Conservation (phyloP, 1,140 invertebrate species). For the Mycetomoellerius zeteki region DNA sequence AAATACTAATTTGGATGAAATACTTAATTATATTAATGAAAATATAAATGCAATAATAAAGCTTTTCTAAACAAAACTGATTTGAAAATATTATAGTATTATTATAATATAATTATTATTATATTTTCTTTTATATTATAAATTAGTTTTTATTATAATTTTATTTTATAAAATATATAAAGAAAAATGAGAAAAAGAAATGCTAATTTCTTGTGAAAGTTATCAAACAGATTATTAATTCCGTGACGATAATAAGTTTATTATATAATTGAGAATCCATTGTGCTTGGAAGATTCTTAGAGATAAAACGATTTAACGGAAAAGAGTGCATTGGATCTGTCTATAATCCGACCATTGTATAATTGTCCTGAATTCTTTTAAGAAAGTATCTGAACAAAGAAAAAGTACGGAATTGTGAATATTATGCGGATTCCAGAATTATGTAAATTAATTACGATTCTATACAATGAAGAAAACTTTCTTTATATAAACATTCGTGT, state of each 20-base stretch:
- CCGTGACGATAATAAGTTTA: conserved; percentile 16
- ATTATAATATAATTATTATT: no score
- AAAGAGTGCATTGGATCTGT: background rate
- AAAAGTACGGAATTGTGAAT: conserved; percentile 8
- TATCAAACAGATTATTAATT: conserved; percentile 27
- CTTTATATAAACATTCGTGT: conserved; percentile 53
- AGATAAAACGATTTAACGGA: conserved; percentile 18
- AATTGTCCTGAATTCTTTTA: conserved; percentile 54
- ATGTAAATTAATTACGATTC: conserved; percentile 73
- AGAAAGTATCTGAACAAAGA: background rate
- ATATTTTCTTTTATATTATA: background rate
- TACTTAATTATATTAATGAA: no score
- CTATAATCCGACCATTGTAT: conserved; percentile 53
- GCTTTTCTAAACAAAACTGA: background rate
- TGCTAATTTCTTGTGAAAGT: background rate
- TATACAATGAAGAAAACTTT: conserved; percentile 54
- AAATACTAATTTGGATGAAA: background rate
- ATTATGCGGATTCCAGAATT: conserved; percentile 63
- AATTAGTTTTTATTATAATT: background rate
- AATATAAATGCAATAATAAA: background rate
- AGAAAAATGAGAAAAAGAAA: background rate
- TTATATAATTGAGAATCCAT: conserved; percentile 22
- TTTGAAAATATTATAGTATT: background rate
- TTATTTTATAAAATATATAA: background rate
- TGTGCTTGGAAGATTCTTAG: conserved; percentile 20